These are phyloP conservation scores for Agapornis canus DNA, from an alignment of 2,797 vertebrate species.

Conservation along the genomic window DNA sequence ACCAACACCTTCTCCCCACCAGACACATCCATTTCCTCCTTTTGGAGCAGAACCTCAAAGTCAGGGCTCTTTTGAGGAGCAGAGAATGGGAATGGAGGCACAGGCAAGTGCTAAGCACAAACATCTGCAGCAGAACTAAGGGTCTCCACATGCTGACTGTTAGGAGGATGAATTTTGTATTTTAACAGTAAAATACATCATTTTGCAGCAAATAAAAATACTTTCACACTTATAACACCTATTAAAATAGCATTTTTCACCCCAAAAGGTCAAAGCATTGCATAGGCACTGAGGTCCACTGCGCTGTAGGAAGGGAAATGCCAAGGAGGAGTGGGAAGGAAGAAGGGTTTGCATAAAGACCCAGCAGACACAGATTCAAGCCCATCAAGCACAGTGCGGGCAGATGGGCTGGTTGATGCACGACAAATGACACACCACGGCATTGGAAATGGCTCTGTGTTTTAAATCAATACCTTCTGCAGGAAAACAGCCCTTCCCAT, in stretches of 20 bases:
- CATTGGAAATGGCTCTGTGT: rapidly evolving
- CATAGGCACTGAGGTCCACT: not conserved
- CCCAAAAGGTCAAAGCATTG: not conserved
- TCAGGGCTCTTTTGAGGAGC: not conserved
- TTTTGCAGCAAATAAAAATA: not conserved
- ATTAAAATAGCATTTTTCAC: not conserved
- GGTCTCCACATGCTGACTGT: not conserved
- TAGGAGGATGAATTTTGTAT: not conserved
- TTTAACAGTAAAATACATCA: not conserved
- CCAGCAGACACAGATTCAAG: not conserved
- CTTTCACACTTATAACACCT: not conserved
- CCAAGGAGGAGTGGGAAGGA: not conserved
- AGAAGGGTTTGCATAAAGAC: not conserved
- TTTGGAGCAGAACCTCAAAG: not conserved
- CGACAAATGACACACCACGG: rapidly evolving
- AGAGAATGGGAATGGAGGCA: rapidly evolving
- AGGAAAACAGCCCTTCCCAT: not conserved
- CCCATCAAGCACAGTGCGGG: rapidly evolving
- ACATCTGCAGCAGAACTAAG: not conserved
- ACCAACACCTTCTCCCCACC: not conserved
- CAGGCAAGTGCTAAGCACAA: not conserved
- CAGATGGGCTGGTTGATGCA: not conserved
- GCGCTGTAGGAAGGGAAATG: rapidly evolving
- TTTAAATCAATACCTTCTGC: not conserved
- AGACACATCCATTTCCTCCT: not conserved